Percentiles rank a stretch among this genome's conserved stretches.
Conservation (phyloP, 2,113 vertebrate species). For the Ranitomeya imitator region DNA sequence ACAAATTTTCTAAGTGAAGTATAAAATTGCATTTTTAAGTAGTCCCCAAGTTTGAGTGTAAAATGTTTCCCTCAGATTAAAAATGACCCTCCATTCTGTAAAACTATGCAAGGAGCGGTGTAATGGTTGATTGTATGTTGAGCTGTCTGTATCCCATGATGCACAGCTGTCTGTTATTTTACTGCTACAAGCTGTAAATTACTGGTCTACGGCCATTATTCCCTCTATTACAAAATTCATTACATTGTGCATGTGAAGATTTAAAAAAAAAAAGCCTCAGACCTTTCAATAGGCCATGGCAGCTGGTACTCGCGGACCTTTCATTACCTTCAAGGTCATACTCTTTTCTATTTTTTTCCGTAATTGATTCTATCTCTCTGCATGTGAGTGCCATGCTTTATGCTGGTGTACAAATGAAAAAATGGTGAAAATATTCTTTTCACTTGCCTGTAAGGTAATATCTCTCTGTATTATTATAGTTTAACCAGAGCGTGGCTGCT, state of each 20-base stretch:
- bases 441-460: background rate
- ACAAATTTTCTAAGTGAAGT: background rate
- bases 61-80: background rate
- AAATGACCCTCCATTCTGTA: too few relatives aligned
- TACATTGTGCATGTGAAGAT: background rate
- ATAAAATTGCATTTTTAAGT: background rate
- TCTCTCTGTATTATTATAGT: background rate
- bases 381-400: conserved; percentile 18
- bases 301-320: conserved; percentile 8
- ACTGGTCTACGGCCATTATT: background rate
- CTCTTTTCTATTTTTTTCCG: background rate
- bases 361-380: conserved; percentile 27
- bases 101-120: background rate
- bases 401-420: background rate
- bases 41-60: background rate
- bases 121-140: background rate
- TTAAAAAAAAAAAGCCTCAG: background rate
- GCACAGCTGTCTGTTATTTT: background rate
- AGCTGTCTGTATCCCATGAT: background rate
- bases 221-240: background rate
- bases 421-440: background rate
- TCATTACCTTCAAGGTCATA: conserved; percentile 37
- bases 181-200: background rate
- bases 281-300: background rate
- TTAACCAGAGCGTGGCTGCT: too few relatives aligned